A percentile compares a stretch with the other conserved stretches of the same genome.
phyloP scores from a whole-genome alignment of 2,797 vertebrate species.

The Cuculus canorus region DNA sequence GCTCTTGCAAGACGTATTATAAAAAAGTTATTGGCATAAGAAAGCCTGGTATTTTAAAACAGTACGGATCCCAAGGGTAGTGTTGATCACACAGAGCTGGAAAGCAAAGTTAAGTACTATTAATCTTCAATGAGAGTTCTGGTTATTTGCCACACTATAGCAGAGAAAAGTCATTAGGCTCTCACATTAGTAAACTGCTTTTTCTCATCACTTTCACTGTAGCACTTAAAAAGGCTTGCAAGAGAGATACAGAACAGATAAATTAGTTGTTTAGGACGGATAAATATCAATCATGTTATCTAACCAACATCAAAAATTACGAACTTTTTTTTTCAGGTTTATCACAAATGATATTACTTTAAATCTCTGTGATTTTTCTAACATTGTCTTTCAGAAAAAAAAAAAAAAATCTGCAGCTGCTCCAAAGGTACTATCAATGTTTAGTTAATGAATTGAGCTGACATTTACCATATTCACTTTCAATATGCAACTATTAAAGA shows the following conservation, averaged over 20 bases:
- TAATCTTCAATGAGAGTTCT: background rate
- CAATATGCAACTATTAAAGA: background rate
- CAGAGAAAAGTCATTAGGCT: constrained; percentile 18
- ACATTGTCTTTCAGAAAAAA: background rate
- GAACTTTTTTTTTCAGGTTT: background rate
- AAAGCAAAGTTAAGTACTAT: constrained; percentile 17
- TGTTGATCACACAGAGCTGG: constrained; percentile 5
- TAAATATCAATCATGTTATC: background rate
- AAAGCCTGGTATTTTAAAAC: background rate
- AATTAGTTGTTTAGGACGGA: background rate
- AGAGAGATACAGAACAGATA: background rate
- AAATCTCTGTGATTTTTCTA: background rate
- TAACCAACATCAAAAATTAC: background rate
- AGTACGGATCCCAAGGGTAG: background rate
- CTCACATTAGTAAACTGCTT: background rate
- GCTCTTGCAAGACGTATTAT: background rate
- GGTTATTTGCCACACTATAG: background rate
- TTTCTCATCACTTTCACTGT: background rate
- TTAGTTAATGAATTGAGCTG: background rate
- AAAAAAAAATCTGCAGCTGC: background rate
- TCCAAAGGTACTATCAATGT: background rate
- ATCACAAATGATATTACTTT: background rate
- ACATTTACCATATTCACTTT: background rate
- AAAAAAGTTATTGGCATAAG: constrained; percentile 4
- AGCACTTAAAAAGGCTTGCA: background rate